Percentiles rank a stretch among this genome's conserved stretches.
These are phyloP conservation scores for Isichthys henryi DNA, from an alignment of 2,113 vertebrate genomes.

Conservation along the genomic window DNA sequence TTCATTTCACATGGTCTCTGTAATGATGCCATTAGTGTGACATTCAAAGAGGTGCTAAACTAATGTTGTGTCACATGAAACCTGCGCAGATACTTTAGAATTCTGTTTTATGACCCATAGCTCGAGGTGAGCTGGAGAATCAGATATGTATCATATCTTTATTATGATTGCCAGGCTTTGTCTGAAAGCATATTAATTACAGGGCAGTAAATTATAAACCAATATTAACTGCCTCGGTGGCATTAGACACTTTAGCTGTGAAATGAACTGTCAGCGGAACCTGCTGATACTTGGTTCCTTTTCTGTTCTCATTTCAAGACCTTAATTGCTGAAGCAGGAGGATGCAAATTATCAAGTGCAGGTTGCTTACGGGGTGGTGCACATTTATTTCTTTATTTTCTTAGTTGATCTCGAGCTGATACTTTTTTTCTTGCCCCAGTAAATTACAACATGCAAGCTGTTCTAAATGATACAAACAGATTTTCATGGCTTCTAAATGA, in stretches of 20 bases:
- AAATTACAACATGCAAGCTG: neutral
- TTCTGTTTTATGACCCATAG: slow-evolving; percentile 23
- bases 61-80: slow-evolving; percentile 15
- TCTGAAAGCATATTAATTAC: slow-evolving; percentile 32
- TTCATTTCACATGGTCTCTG: slow-evolving; percentile 21
- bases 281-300: neutral
- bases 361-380: neutral
- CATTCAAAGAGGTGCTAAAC: slow-evolving; percentile 21
- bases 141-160: slow-evolving; percentile 22
- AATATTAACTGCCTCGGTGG: slow-evolving; percentile 35
- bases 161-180: slow-evolving; percentile 23
- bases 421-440: neutral
- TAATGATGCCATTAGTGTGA: slow-evolving; percentile 24
- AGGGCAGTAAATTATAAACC: slow-evolving; percentile 41
- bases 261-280: slow-evolving; percentile 24
- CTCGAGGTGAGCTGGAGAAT: slow-evolving; percentile 2
- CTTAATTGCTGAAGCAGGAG: neutral
- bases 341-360: neutral
- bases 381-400: neutral
- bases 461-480: neutral
- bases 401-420: neutral
- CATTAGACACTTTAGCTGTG: slow-evolving; percentile 41
- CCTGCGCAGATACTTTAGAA: slow-evolving; percentile 12
- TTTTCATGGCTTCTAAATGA: neutral
- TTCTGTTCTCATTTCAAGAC: neutral